Evolutionary conservation across 2,888 invertebrate species (phyloP).

Genomic region (Trilocha varians): DNA sequence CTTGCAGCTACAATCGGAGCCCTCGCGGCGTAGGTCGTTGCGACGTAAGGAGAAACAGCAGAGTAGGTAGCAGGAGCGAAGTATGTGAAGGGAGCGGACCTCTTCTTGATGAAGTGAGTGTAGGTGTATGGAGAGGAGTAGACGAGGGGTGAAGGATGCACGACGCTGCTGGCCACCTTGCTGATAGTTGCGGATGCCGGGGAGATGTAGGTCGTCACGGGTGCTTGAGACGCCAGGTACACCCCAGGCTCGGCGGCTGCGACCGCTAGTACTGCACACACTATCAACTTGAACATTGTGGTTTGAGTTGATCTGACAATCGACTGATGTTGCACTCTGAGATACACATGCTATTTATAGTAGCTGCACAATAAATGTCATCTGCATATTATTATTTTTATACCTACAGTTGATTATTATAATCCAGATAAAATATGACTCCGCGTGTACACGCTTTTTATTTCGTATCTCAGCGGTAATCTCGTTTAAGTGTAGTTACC

Average conservation of each 20-base stretch:
- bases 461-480: too few species aligned
- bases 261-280: constrained; percentile 73
- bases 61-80: constrained; percentile 20
- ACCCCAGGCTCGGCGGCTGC: constrained; percentile 57
- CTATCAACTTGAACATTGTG: constrained; percentile 69
- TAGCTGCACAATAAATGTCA: too few species aligned
- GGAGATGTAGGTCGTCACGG: constrained; percentile 30
- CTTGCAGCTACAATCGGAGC: constrained; percentile 5
- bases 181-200: constrained; percentile 46
- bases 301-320: constrained; percentile 53
- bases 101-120: constrained; percentile 41
- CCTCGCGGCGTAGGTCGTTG: constrained; percentile 10
- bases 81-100: constrained; percentile 21
- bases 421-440: too few species aligned
- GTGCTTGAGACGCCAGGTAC: constrained; percentile 17
- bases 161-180: constrained; percentile 53
- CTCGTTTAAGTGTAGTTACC: too few species aligned
- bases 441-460: too few species aligned
- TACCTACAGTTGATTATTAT: too few species aligned
- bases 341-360: constrained; percentile 47
- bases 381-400: too few species aligned
- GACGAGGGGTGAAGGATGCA: constrained; percentile 49
- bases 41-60: constrained; percentile 10
- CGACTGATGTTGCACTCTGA: constrained; percentile 45
- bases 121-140: constrained; percentile 36